These are phyloP conservation scores for Mactromeris polynyma DNA, from an alignment of 2,888 invertebrate species.

Conservation along the genomic window DNA sequence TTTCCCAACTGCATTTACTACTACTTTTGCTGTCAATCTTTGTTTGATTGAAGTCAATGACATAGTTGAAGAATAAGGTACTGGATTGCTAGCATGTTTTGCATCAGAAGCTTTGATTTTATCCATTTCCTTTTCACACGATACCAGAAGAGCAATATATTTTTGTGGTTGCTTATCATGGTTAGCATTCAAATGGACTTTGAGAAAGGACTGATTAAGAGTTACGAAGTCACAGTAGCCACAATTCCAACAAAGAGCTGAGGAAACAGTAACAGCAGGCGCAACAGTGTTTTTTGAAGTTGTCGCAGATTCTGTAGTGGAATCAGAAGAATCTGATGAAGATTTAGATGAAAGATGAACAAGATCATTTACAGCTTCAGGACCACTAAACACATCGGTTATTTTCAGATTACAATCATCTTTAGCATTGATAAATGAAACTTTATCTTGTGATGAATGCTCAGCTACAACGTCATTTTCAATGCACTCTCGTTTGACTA, in stretches of 20 bases:
- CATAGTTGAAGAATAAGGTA: conserved; percentile 10
- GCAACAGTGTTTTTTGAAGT: background rate
- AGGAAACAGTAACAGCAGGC: conserved; percentile 66
- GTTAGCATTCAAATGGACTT: conserved; percentile 76
- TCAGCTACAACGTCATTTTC: conserved; percentile 16
- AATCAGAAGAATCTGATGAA: background rate
- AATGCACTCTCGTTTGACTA: conserved; percentile 24
- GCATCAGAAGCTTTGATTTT: conserved; percentile 71
- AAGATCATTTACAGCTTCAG: conserved; percentile 49
- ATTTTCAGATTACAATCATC: conserved; percentile 17
- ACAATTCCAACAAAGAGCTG: conserved; percentile 81
- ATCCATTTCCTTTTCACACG: conserved; percentile 71
- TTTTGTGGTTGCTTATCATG: conserved; percentile 79
- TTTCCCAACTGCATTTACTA: too few relatives aligned
- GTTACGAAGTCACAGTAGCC: conserved; percentile 81
- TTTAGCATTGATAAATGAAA: background rate
- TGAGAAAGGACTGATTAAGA: conserved; percentile 78
- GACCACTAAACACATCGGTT: conserved; percentile 65
- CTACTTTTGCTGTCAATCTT: background rate
- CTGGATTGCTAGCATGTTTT: conserved; percentile 48
- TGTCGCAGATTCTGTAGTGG: background rate
- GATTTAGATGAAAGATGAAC: conserved; percentile 28
- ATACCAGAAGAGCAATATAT: conserved; percentile 77
- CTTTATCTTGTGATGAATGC: conserved; percentile 25
- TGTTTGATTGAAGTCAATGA: conserved; percentile 18